Evolutionary conservation across 2,113 vertebrate genomes (phyloP).

Genomic region (Nymphicus hollandicus): DNA sequence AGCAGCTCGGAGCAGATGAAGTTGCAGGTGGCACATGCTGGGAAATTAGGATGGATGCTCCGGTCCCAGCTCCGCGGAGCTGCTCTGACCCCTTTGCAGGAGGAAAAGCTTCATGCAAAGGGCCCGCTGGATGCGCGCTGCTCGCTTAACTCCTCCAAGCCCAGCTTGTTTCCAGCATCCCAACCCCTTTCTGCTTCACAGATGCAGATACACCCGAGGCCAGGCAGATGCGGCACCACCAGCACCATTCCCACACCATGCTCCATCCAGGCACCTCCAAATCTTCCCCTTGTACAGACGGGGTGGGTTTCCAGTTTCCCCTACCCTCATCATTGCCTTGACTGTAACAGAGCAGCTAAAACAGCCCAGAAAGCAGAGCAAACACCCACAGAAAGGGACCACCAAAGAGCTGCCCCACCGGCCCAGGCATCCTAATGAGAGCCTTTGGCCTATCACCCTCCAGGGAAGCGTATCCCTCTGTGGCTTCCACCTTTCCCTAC

Average conservation of each 20-base stretch:
- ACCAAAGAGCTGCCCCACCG: background rate
- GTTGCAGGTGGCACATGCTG: background rate
- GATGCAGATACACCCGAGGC: background rate
- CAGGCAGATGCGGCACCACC: background rate
- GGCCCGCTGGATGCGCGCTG: rapidly evolving
- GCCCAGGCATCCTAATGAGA: background rate
- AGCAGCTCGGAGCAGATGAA: background rate
- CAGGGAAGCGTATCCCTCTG: background rate
- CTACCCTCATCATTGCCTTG: background rate
- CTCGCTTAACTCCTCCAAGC: background rate
- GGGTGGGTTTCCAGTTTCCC: background rate
- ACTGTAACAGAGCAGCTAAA: background rate
- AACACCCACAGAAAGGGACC: background rate
- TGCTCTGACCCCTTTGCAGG: background rate
- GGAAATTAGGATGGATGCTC: background rate
- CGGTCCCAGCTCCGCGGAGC: background rate
- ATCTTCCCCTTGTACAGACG: too few species aligned
- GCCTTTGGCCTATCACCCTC: rapidly evolving
- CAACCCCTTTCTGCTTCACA: too few species aligned
- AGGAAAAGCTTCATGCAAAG: background rate
- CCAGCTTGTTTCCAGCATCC: rapidly evolving
- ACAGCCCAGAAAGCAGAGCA: background rate
- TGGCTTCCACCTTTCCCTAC: background rate
- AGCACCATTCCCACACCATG: rapidly evolving
- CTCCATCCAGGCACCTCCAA: background rate